phyloP scores from a whole-genome alignment of 2,797 vertebrate species.

The Sorex maritimensis region DNA sequence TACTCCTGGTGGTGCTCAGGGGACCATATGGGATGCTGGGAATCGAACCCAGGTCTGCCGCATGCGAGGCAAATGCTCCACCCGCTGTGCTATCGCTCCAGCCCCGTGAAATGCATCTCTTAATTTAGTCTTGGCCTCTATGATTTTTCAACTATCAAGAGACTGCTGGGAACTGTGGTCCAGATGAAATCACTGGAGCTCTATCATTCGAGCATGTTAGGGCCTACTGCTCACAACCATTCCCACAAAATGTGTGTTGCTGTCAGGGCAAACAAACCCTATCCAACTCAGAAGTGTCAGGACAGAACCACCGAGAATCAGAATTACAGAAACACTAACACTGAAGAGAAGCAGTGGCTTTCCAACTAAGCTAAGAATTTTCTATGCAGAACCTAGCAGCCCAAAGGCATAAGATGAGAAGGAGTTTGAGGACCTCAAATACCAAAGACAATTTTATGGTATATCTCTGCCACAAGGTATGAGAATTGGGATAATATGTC shows the following conservation, averaged over 20 bases:
- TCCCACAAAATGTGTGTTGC: neutral
- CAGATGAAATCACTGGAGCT: too few relatives aligned
- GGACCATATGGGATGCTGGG: too few relatives aligned
- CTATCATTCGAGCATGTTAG: neutral
- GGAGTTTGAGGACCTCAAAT: too few relatives aligned
- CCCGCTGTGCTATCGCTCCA: too few relatives aligned
- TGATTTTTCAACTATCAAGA: neutral
- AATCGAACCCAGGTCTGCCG: too few relatives aligned
- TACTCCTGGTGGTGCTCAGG: too few relatives aligned
- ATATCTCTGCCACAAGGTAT: rapidly evolving
- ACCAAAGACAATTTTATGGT: neutral
- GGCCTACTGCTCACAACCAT: neutral
- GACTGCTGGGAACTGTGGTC: neutral
- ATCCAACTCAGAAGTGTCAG: neutral
- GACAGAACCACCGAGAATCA: neutral
- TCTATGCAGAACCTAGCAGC: neutral
- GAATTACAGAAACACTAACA: neutral
- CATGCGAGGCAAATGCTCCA: too few relatives aligned
- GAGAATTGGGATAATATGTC: neutral
- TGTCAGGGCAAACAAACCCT: neutral
- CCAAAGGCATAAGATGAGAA: neutral
- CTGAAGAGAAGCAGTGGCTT: neutral
- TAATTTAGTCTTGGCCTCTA: neutral
- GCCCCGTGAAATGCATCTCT: neutral
- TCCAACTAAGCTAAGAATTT: neutral